Conservation (phyloP, 2,797 vertebrate species). For the Pelochelys cantorii region DNA sequence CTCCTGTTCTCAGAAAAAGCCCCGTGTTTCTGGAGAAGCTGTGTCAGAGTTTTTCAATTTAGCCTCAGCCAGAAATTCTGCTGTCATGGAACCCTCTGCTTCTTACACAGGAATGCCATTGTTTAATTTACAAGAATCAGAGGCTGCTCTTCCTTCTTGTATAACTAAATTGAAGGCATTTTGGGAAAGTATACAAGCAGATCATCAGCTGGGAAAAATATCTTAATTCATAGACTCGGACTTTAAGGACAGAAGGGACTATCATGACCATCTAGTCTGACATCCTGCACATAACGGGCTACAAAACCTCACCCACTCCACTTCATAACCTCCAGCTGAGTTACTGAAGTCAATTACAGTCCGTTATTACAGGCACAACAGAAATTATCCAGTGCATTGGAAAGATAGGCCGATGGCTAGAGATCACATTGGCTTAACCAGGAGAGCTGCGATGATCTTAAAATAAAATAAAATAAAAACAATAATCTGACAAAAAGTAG, state of each 20-base stretch:
- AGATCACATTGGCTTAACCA: too few species aligned
- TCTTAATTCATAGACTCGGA: neutral
- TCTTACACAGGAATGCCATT: neutral
- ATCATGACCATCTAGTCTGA: neutral
- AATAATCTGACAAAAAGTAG: too few species aligned
- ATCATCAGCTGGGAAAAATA: neutral
- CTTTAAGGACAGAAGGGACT: neutral
- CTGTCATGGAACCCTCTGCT: neutral
- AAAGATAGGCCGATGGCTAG: too few species aligned
- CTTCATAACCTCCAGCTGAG: neutral
- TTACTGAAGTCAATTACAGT: neutral
- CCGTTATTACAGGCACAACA: too few species aligned
- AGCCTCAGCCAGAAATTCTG: neutral
- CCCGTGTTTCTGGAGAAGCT: slow-evolving; percentile 25
- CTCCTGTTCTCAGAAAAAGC: slow-evolving; percentile 34
- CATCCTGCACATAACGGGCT: neutral
- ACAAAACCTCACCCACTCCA: neutral
- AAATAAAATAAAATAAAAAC: too few species aligned
- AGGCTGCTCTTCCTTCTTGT: neutral
- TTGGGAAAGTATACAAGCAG: neutral
- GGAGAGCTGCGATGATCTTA: too few species aligned
- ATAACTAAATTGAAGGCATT: neutral
- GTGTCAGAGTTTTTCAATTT: neutral
- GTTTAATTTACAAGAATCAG: neutral
- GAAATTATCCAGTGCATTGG: too few species aligned